Evolutionary conservation across 2,113 vertebrate genomes (phyloP), one percentile per base, ranked within the genome.

Genomic region (Macquaria australasica): DNA sequence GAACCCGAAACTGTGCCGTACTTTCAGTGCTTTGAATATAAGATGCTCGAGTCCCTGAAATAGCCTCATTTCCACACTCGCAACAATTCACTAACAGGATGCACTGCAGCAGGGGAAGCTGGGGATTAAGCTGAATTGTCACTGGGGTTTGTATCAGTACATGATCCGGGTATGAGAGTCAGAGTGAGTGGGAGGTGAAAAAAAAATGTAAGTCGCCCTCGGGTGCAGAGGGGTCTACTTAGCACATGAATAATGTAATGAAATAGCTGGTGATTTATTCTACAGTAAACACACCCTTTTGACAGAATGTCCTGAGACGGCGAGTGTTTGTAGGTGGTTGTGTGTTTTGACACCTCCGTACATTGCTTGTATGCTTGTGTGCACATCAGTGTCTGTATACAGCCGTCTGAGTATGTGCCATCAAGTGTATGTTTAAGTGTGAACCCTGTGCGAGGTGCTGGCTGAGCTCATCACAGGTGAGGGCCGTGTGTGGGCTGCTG

Each of bases 211-310:
- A 90, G 87, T 87, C 59, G 23, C 88, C 88, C 89, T 79, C 43
- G 63, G 90, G 86, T 88, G 82, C 69, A 88, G 69, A 60, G 73
- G 73, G 84, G 62, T 91, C 90, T 87, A 82, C 92, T 91, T 89
- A 82, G 80, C 68, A 76, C 82, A 88, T 91, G 88, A 93, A 94
- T 93, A 93, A 89, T 90, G 91, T 79, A 91, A 91, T 77, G 77
- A 79, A 89, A 86, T 71, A 25, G 60, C 69, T 55, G 31, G 51
- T 88, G 79, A 94, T 88, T 87, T 93, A 91, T 87, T 86, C 86
- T 51, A 53, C 79, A 76, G 79, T 87, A 89, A 93, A 93, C 74
- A 70, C 82, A 75, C 71, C 74, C 87, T 87, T 83, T 82, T 70
- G 72, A 84, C 85, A 87, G 87, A 80, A 84, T 68, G 82, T 77